Evolutionary conservation across 2,888 invertebrate genomes (phyloP).

Genomic region (Amiota minor): DNA sequence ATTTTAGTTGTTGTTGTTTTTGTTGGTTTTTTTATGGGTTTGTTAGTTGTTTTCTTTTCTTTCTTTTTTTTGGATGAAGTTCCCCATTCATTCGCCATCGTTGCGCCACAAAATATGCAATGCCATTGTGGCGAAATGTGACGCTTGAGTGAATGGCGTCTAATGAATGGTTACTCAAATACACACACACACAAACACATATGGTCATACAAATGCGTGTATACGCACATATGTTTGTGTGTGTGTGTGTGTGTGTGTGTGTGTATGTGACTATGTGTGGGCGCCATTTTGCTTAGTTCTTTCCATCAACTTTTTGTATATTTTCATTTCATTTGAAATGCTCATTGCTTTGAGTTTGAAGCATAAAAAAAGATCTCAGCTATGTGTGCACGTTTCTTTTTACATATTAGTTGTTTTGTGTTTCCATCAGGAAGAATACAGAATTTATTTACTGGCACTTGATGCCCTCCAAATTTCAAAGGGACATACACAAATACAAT

Average conservation of each 20-base stretch:
- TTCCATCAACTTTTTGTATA: too few relatives aligned
- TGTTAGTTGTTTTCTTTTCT: neutral
- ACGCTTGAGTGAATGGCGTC: conserved; percentile 19
- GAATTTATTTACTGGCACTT: too few relatives aligned
- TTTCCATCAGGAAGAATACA: too few relatives aligned
- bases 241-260: neutral
- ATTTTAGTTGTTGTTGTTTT: neutral
- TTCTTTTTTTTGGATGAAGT: neutral
- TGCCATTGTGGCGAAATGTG: conserved; percentile 27
- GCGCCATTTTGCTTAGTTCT: neutral
- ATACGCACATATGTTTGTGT: neutral
- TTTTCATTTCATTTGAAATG: too few relatives aligned
- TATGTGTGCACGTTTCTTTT: too few relatives aligned
- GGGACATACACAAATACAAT: too few relatives aligned
- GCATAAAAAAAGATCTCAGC: too few relatives aligned
- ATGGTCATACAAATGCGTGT: neutral
- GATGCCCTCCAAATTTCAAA: too few relatives aligned
- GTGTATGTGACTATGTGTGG: neutral
- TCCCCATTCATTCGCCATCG: neutral
- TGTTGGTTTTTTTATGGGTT: neutral
- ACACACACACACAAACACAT: neutral
- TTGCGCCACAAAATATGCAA: conserved; percentile 27
- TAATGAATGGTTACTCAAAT: neutral
- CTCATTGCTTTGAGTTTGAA: too few relatives aligned
- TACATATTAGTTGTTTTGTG: too few relatives aligned